These are phyloP conservation scores for Dipodomys ordii DNA, from an alignment of 2,113 vertebrate genomes.

Conservation along the genomic window DNA sequence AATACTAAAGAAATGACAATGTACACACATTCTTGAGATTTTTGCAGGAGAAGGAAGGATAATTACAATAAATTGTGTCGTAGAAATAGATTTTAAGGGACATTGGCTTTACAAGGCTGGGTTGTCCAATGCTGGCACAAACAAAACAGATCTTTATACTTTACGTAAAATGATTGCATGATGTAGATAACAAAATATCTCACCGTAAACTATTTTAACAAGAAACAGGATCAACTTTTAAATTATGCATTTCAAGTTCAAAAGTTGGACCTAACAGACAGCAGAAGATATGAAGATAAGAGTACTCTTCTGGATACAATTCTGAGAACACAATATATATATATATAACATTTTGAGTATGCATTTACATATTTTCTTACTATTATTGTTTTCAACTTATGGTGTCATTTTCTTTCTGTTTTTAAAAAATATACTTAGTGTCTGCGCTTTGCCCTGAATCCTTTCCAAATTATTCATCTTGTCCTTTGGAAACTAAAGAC, in stretches of 20 bases:
- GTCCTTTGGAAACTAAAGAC: neutral
- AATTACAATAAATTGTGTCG: neutral
- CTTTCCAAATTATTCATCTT: neutral
- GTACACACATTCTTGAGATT: neutral
- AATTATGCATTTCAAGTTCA: neutral
- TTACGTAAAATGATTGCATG: neutral
- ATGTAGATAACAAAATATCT: neutral
- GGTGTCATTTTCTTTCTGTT: neutral
- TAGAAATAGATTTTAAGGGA: neutral
- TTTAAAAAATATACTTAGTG: neutral
- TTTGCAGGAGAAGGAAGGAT: neutral
- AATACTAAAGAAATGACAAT: slow-evolving; percentile 31
- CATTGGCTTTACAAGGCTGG: neutral
- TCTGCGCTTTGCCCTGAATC: neutral
- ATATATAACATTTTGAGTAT: neutral
- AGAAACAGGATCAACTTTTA: neutral
- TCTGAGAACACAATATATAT: neutral
- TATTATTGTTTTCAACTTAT: neutral
- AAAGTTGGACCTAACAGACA: neutral
- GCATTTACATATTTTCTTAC: neutral
- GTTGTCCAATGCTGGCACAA: neutral
- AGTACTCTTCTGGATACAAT: neutral
- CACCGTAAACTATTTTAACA: neutral
- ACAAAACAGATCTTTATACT: no score
- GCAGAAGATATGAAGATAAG: neutral